Base-by-base conservation (phyloP, 2,888 invertebrate genomes). In the Microdon myrmicae region DNA sequence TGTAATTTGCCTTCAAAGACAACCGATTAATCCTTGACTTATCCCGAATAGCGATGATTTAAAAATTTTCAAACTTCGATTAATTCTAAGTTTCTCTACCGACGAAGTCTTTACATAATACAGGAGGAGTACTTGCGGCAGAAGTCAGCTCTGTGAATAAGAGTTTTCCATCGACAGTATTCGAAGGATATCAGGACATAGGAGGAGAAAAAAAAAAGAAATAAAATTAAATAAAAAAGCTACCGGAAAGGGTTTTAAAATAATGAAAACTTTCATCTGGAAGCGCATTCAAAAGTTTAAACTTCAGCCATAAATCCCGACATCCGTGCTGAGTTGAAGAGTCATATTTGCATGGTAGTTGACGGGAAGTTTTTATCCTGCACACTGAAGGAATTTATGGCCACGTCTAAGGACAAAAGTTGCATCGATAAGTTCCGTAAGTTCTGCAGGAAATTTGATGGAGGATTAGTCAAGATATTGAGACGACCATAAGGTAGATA, bases 231-330 rank as follows among this genome's bases (percentile, higher is more conserved):
- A 10, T 9, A 43, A 3, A 17, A 6, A 17, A 19, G 20, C 9
- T 25, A 41, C n/a, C 4, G 8, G 9, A 20, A 28, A 6, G 31
- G 19, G 20, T 10, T 29, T 5, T 12, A 26, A 43, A 43, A 55
- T 55, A 51, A 61, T 61, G 61, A 61, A 61, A 56, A 56, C 39
- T 61, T 51, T 56, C 31, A 41, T 32, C 56, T 25, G 20, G 17
- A 6, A 38, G 47, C 39, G 23, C n/a, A n/a, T n/a, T 32, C 29
- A 22, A 56, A 61, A 61, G 49, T 45, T 56, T 13, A 56, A 61
- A 56, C 61, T 61, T 34, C 39, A 45, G 10, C 44, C 39, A 56
- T 61, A 61, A 61, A 56, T 61, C 56, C 34, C 31, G 37, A 7
- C 9, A 20, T 25, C 22, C 38, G 20, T 56, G 49, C 20, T 49